Evolutionary conservation across 1,140 invertebrate species (phyloP).

Genomic region (Drosophila tristis): DNA sequence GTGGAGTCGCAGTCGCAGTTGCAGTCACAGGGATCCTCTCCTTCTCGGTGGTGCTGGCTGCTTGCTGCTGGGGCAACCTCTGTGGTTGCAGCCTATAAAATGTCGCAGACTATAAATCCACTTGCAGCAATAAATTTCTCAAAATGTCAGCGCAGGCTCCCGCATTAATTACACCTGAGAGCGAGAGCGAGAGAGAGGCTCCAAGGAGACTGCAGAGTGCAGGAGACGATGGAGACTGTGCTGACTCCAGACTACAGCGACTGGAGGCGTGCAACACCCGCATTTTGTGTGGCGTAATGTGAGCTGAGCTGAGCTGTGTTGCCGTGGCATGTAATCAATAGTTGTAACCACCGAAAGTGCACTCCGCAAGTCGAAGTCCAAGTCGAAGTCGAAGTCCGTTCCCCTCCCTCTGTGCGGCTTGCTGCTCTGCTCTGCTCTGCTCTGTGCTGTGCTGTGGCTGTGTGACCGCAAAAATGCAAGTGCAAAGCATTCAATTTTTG

Average conservation of each 20-base stretch:
- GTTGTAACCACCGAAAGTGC: conserved; percentile 76
- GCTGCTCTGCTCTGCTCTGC: conserved; percentile 5
- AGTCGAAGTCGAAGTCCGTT: too few species aligned
- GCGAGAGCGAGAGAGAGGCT: conserved; percentile 29
- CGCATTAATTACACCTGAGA: conserved; percentile 75
- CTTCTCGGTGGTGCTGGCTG: conserved; percentile 27
- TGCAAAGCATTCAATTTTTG: conserved; percentile 82
- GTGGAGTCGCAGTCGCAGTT: conserved; percentile 10
- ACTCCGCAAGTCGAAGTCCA: conserved; percentile 6
- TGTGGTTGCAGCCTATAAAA: conserved; percentile 74
- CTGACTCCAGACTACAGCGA: neutral
- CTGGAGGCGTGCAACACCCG: conserved; percentile 69
- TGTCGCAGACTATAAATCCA: conserved; percentile 83
- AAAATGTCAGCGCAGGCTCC: conserved; percentile 82
- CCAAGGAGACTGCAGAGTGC: conserved; percentile 50
- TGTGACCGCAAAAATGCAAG: conserved; percentile 74
- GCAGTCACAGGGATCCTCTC: conserved; percentile 14
- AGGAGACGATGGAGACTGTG: conserved; percentile 34
- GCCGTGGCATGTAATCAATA: conserved; percentile 77
- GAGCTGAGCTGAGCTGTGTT: conserved; percentile 44
- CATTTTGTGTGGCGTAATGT: conserved; percentile 68
- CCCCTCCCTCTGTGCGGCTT: neutral
- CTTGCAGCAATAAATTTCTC: conserved; percentile 81
- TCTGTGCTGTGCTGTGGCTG: conserved; percentile 27
- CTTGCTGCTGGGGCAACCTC: conserved; percentile 25